phyloP scores from a whole-genome alignment of 2,797 vertebrate genomes.

The Neosalanx taihuensis region DNA sequence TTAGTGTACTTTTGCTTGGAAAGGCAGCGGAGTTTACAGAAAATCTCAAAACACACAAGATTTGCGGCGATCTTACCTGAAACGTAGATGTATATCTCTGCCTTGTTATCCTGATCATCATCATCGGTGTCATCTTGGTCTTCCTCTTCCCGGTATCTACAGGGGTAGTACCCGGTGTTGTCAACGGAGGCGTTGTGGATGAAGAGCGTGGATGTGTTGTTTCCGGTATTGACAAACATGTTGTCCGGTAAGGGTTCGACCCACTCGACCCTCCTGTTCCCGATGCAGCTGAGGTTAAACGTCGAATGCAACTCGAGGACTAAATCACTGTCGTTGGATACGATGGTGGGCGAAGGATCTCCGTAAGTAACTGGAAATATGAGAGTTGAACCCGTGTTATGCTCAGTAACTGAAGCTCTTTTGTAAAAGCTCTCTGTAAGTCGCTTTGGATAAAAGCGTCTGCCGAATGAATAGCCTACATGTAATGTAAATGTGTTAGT shows the following conservation, averaged over 20 bases:
- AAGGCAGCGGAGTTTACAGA: no score
- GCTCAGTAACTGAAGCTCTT: no score
- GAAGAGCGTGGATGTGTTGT: slow-evolving; percentile 78
- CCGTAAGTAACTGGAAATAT: slow-evolving; percentile 57
- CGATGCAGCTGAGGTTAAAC: slow-evolving; percentile 85
- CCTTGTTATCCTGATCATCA: slow-evolving; percentile 63
- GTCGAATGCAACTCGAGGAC: slow-evolving; percentile 75
- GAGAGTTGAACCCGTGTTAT: background rate
- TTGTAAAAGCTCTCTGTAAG: no score
- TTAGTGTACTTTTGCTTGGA: no score
- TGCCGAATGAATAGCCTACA: no score
- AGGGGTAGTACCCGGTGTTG: slow-evolving; percentile 83
- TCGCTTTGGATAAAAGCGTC: no score
- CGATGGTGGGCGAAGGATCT: slow-evolving; percentile 75
- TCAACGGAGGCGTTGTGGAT: slow-evolving; percentile 76
- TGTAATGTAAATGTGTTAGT: no score
- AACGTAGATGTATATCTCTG: slow-evolving; percentile 85
- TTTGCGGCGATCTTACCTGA: slow-evolving; percentile 73
- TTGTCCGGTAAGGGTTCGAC: slow-evolving; percentile 72
- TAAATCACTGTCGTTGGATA: slow-evolving; percentile 74
- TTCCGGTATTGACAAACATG: slow-evolving; percentile 73
- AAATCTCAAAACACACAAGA: background rate
- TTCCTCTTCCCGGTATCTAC: slow-evolving; percentile 64
- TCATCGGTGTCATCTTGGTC: slow-evolving; percentile 45
- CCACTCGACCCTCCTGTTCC: slow-evolving; percentile 83